phyloP scores from a whole-genome alignment of 2,113 vertebrate species.

The Pygoscelis antarcticus region DNA sequence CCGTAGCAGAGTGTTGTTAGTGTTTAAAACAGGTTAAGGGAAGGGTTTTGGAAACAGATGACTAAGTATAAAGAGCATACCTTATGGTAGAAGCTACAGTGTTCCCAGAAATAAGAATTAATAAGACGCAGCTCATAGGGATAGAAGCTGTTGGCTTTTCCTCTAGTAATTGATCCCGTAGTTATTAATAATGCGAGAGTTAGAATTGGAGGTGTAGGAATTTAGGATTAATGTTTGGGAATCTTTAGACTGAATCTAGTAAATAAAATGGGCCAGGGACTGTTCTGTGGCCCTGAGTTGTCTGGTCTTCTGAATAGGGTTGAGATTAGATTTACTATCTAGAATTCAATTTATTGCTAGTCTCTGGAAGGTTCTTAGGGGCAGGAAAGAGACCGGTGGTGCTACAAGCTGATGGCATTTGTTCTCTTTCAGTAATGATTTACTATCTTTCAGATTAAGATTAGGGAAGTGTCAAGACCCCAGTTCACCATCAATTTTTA shows the following conservation, averaged over 20 bases:
- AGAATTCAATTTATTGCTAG: background rate
- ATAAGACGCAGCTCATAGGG: background rate
- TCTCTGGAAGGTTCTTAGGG: background rate
- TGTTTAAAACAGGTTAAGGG: background rate
- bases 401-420: background rate
- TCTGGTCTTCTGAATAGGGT: background rate
- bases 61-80: background rate
- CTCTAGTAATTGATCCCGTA: background rate
- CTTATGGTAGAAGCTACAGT: background rate
- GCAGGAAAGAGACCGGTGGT: background rate
- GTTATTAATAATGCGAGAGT: background rate
- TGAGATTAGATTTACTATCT: background rate
- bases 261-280: background rate
- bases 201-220: background rate
- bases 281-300: background rate
- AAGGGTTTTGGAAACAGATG: background rate
- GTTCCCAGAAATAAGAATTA: background rate
- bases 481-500: background rate
- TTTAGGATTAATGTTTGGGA: background rate
- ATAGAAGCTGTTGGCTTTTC: background rate
- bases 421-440: background rate
- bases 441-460: background rate
- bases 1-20: background rate
- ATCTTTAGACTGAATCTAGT: background rate
- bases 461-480: background rate